Evolutionary conservation across 2,113 vertebrate genomes (phyloP).

Genomic region (Rynchops niger): DNA sequence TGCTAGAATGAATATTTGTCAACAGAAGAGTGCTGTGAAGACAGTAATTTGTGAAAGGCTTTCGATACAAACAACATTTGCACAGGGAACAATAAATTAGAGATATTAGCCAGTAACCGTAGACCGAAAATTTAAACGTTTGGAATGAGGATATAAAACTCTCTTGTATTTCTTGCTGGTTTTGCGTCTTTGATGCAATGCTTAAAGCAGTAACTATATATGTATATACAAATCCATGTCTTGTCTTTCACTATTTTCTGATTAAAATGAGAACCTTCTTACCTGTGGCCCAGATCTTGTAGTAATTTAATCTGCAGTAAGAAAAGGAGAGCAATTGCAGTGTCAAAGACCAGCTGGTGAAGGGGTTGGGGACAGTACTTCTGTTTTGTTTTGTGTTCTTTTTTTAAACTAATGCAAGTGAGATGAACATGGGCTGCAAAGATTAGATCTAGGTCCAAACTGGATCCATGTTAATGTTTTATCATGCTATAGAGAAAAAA

Average conservation of each 20-base stretch:
- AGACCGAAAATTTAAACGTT: constrained; percentile 12
- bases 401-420: not conserved
- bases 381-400: not conserved
- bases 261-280: not conserved
- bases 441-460: not conserved
- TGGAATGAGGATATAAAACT: not conserved
- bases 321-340: not conserved
- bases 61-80: constrained; percentile 41
- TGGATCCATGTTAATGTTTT: not conserved
- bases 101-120: constrained; percentile 51
- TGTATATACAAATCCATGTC: not conserved
- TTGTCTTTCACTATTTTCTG: not conserved
- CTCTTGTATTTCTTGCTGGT: not conserved
- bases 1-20: not conserved
- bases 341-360: not conserved
- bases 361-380: not conserved
- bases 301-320: constrained; percentile 17
- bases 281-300: not conserved
- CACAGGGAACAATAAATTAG: constrained; percentile 75
- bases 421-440: not conserved
- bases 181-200: not conserved
- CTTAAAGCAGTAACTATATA: not conserved
- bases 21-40: not conserved
- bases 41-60: constrained; percentile 3
- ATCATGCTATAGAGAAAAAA: not conserved